A percentile compares a stretch with the other conserved stretches of the same genome.
Evolutionary conservation across 2,888 invertebrate genomes (phyloP).

Genomic region (Caradrina kadenii): DNA sequence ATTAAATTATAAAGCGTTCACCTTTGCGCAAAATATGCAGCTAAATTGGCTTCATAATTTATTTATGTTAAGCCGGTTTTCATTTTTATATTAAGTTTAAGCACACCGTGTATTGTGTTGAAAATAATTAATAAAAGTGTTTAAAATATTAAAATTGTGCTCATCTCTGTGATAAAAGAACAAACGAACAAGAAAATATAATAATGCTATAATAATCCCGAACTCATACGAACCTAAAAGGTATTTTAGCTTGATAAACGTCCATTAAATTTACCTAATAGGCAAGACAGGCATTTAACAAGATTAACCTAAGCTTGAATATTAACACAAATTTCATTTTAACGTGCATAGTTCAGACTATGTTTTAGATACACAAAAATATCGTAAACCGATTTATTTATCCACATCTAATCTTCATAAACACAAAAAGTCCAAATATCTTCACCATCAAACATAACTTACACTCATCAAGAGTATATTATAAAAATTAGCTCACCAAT

Average conservation of each 20-base stretch:
- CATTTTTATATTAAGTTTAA: background rate
- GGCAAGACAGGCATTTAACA: background rate
- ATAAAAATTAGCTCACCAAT: conserved; percentile 58
- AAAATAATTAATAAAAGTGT: background rate
- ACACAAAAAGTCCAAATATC: conserved; percentile 3
- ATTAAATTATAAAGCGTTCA: conserved; percentile 31
- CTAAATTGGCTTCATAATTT: conserved; percentile 24
- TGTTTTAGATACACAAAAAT: background rate
- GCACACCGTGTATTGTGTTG: background rate
- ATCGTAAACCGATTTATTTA: background rate
- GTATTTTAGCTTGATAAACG: background rate
- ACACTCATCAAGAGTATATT: conserved; percentile 56
- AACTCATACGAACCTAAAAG: no score
- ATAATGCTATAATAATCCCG: background rate
- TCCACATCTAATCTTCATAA: background rate
- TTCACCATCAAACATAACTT: conserved; percentile 39
- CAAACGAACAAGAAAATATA: background rate
- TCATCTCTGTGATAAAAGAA: background rate
- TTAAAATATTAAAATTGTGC: background rate
- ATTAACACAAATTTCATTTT: background rate
- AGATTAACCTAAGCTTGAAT: background rate
- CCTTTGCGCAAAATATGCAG: conserved; percentile 28
- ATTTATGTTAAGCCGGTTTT: conserved; percentile 8
- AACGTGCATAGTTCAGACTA: background rate
- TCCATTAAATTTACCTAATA: conserved; percentile 1